phyloP scores from a whole-genome alignment of 1,140 invertebrate species.

The Zaprionus vittiger region DNA sequence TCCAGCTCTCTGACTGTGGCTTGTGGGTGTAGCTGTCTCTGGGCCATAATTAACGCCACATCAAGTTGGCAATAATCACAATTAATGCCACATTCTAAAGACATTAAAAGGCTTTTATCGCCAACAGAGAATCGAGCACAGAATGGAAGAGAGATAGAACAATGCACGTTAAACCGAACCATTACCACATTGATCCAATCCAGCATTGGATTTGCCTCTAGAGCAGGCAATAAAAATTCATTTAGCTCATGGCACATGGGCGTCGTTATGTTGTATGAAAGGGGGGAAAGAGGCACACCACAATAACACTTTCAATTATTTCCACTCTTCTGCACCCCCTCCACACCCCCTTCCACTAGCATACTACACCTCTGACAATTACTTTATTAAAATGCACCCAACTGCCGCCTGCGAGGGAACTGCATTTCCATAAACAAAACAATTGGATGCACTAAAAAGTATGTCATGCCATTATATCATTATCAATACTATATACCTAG shows the following conservation, averaged over 20 bases:
- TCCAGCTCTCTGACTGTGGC: neutral
- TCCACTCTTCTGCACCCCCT: neutral
- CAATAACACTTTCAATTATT: neutral
- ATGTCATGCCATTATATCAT: conserved; percentile 36
- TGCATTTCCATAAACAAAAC: conserved; percentile 48
- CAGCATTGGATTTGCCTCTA: conserved; percentile 16
- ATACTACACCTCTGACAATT: neutral
- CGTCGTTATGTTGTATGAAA: neutral
- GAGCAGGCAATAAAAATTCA: conserved; percentile 43
- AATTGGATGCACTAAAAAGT: conserved; percentile 33
- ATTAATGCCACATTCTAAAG: conserved; percentile 65
- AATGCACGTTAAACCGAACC: conserved; percentile 2
- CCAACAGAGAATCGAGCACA: neutral
- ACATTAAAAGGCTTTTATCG: conserved; percentile 71
- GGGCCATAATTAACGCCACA: neutral
- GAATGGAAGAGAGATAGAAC: neutral
- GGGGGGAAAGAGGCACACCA: neutral
- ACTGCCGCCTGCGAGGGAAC: neutral
- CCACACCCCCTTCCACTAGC: neutral
- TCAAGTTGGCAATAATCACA: conserved; percentile 3
- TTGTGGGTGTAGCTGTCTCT: conserved; percentile 1
- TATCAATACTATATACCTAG: neutral
- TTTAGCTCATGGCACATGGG: conserved; percentile 9
- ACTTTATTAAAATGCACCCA: conserved; percentile 48
- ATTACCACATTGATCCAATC: conserved; percentile 23